Evolutionary conservation across 2,888 invertebrate genomes (phyloP), one percentile per base, ranked within the genome.

Genomic region (Abrostola tripartita): DNA sequence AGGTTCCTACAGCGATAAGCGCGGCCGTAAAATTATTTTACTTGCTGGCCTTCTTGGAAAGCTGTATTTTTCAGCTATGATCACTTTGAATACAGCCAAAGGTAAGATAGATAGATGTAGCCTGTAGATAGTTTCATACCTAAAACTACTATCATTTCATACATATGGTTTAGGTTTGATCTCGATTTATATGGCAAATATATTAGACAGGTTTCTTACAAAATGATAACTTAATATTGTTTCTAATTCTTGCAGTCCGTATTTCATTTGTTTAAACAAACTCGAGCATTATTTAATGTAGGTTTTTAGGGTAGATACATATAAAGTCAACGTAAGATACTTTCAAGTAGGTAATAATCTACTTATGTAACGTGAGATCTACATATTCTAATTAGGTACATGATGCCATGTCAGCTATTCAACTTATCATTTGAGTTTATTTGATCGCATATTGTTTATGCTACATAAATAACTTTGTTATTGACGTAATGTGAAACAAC

Each of bases 1-100:
- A 68, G 98, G 98, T 0, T 96, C 98, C 0, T 98, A 98, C 95
- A 97, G 97, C 61, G 98, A 98, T 86, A 96, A 96, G 71, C 94
- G 97, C 1, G 98, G 98, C 0, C 91, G 97, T 14, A 98, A 98
- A 86, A 87, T 96, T 42, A 96, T 97, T 0, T 86, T 98, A 5
- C 87, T 98, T 0, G 92, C 97, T 42, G 98, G 98, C 0, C 88
- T 98, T 7, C 61, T 95, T 0, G 97, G 98, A 12, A 97, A 97
- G 90, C 90, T 97, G 0, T 95, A 96, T 75, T 98, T 97, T 84
- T 97, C 97, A 0, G 78, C 95, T 1, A 97, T 97, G 96, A 93
- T 98, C 37, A 95, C 97, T 5, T 91, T 97, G 0, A 97, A 97
- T 87, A 95, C 97, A 7, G 83, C 94, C 55, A 95, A 95, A 88